Base-by-base conservation (phyloP, 35 echinoderm and acorn worm species). In the Eucidaris tribuloides region DNA sequence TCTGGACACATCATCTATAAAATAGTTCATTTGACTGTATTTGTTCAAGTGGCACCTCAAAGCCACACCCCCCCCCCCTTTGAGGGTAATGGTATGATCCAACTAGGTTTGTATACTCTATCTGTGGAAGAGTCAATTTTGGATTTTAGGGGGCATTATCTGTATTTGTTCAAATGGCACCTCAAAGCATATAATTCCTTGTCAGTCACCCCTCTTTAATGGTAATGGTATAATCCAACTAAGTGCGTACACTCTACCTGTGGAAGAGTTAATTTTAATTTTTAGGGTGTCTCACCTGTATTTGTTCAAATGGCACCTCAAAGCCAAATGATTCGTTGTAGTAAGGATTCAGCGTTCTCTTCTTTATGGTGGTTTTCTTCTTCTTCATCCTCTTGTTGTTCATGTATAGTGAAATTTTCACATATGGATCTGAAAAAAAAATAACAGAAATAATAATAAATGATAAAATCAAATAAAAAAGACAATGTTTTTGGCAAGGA, bases 321-420 rank as follows among this genome's bases (percentile, higher is more conserved):
- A 99, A 99, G 31, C 87, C 96, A 81, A 99, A 99, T 17, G 96
- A 99, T 80, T 99, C 96, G 77, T 99, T 99, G 72, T 99, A 99
- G 62, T 99, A 93, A 2, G 96, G 96, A 48, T 99, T 99, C 86
- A 99, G 52, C 42, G 96, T 99, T 57, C 96, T 78, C 79, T 99
- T 99, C 91, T 99, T 99, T 20, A 99, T 99, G 37, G 90, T 99
- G n/a, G 96, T 99, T 87, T 99, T 93, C 87, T 93, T 99, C 65
- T 99, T 99, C 87, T 99, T 99, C 43, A 93, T 93, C 79, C 96
- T 62, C 63, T 99, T 99, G 87, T 92, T 92, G 77, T 92, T 92
- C 91, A 99, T 93, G 84, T 99, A 99, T 63, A 99, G 79, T 5
- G 96, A 99, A 23, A 99, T 92, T 80, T 99, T 99, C 45, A 99